phyloP scores from a whole-genome alignment of 2,113 vertebrate genomes.

The Vicugna pacos region DNA sequence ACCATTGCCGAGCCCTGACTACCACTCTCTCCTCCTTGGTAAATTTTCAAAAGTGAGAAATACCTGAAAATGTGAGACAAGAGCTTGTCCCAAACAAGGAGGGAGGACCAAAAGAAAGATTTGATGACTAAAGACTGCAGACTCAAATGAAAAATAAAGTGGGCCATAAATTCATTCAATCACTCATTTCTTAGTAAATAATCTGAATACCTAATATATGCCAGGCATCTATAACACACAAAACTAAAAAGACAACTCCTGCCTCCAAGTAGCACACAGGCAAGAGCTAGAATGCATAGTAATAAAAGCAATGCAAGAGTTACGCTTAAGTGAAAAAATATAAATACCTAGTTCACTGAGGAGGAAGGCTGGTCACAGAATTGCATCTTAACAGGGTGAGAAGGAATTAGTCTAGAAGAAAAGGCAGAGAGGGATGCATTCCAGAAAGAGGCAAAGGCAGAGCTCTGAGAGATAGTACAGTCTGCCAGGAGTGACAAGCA shows the following conservation, averaged over 20 bases:
- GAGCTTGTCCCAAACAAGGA: not conserved
- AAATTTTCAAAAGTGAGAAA: not conserved
- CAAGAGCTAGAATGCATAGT: not conserved
- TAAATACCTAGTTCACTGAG: not conserved
- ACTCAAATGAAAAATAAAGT: not conserved
- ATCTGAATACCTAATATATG: not conserved
- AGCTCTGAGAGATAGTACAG: fast-evolving
- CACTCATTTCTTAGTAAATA: not conserved
- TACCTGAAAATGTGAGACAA: not conserved
- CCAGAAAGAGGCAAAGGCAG: not conserved
- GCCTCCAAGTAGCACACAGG: not conserved
- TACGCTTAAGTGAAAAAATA: not conserved
- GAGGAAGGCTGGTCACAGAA: not conserved
- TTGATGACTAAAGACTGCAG: not conserved
- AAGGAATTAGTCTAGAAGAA: not conserved
- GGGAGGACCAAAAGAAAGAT: not conserved
- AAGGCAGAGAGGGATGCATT: not conserved
- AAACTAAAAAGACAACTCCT: not conserved
- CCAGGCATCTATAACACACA: not conserved
- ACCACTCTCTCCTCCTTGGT: not conserved
- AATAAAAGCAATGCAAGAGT: not conserved
- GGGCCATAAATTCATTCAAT: not conserved
- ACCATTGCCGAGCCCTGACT: not conserved
- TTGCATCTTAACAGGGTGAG: not conserved
- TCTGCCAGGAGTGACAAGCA: not conserved